phyloP scores from a whole-genome alignment of 2,888 invertebrate species.

The Euphydryas editha region DNA sequence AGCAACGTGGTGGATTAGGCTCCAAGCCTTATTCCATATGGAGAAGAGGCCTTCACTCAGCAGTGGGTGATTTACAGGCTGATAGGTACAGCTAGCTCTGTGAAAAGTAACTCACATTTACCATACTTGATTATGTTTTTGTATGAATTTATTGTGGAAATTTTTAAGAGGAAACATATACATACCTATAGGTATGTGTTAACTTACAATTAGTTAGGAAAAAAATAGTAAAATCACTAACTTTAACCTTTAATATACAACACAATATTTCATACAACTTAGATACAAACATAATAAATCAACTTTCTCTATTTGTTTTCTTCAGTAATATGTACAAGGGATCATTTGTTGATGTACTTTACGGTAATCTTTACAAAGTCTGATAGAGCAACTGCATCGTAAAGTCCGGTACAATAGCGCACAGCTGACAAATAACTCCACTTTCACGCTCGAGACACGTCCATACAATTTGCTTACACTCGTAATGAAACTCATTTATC shows the following conservation, averaged over 20 bases:
- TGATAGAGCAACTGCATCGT: constrained; percentile 29
- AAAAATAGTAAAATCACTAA: background rate
- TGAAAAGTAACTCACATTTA: no score
- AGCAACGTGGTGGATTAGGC: no score
- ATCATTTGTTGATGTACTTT: constrained; percentile 21
- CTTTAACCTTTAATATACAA: background rate
- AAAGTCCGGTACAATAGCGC: constrained; percentile 28
- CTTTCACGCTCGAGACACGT: constrained; percentile 54
- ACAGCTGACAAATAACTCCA: constrained; percentile 51
- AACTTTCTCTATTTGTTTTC: constrained; percentile 9
- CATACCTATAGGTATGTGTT: no score
- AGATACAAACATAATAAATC: background rate
- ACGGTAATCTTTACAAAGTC: constrained; percentile 27
- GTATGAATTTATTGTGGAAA: no score
- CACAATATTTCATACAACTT: background rate
- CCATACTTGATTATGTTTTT: no score
- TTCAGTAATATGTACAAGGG: background rate
- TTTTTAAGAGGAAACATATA: no score
- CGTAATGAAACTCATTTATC: constrained; percentile 68
- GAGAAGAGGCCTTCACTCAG: no score
- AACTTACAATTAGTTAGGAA: no score
- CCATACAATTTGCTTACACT: constrained; percentile 71
- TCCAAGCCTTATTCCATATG: no score
- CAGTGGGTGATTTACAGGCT: no score
- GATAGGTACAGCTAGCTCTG: no score